Evolutionary conservation across 2,113 vertebrate species (phyloP), one percentile per base, ranked within the genome.

Genomic region (Trachemys scripta): DNA sequence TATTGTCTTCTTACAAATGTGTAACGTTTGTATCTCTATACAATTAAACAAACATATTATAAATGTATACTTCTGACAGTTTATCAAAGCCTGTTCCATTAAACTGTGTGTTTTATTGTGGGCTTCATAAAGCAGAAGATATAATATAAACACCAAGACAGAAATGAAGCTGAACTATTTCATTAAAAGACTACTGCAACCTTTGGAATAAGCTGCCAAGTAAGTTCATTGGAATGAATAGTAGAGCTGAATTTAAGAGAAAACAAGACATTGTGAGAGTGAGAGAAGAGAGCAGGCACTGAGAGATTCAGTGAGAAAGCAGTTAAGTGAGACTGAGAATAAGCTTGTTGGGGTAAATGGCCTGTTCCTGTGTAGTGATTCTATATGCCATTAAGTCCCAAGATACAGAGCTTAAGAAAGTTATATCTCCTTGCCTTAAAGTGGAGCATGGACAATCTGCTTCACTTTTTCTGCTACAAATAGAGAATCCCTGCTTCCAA

Each of bases 51-150:
- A 22, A 86, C 20, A 72, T 13, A 45, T 12, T 31, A 69, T 75
- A 95, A 96, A 87, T 24, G 35, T 31, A 69, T 24, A 49, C n/a
- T 84, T 50, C 42, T 87, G 38, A 49, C 82, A 82, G 79, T 93
- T 95, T 90, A 95, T 81, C 65, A 94, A 69, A 84, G 79, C 10
- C 65, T 62, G 59, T 91, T 92, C 91, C 84, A 78, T 80, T 93
- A 96, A 94, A 56, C 56, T 47, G 19, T 56, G 27, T 80, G 13
- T 59, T 56, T 27, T 17, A 47, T 69, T 75, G 13, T 2, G 13
- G 81, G 92, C 72, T 91, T 96, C 83, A 53, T 86, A 78, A 88
- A 38, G 81, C 27, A 93, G 35, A 56, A 82, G n/a, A 85, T 45
- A 76, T 0, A 45, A 95, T 38, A 72, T 0, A 45, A 96, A 47